Base-by-base conservation (phyloP, 1,140 invertebrate species). In the Drosophila pallidifrons region DNA sequence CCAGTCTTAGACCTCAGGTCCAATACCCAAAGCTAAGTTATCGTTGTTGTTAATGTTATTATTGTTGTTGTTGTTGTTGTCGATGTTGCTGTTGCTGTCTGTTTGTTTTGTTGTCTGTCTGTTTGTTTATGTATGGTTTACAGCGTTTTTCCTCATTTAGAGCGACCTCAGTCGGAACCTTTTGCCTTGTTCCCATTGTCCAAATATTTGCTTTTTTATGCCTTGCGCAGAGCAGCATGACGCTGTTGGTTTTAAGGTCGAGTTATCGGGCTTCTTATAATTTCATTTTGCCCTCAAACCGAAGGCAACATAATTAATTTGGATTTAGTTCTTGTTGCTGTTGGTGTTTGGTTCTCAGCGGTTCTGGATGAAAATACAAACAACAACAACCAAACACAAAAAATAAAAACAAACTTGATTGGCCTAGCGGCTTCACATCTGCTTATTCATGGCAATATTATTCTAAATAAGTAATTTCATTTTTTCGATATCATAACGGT, bases 401-500 rank as follows among this genome's bases (percentile, higher is more conserved):
- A 25, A 25, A 25, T 45, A 45, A 11, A 43, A 32, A 32, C 32
- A 32, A 47, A 55, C 45, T 61, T 58, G 61, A 71, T 76, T 72
- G 67, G 61, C 67, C 66, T 65, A 70, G 55, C 59, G 52, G 20
- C 15, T 43, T n/a, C 41, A 7, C 32, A 69, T 35, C 68, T 63
- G 45, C 52, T 52, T 77, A 77, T 77, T 67, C 52, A 73, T 76
- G 61, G 68, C 52, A 61, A 69, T 54, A 57, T 61, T 60, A 88
- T 88, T 88, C 82, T 88, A 82, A 87, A 83, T 87, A 71, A 75
- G 76, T 88, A 67, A 81, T 81, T 88, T 82, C 57, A 82, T 83
- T 87, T 77, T 88, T 38, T 25, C 73, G 76, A 88, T 88, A 77
- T 83, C 80, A 83, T 87, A 87, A 87, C 82, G 83, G 83, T 83